Evolutionary conservation across 2,888 invertebrate genomes (phyloP), one percentile per base, ranked within the genome.

Genomic region (Hedya salicella): DNA sequence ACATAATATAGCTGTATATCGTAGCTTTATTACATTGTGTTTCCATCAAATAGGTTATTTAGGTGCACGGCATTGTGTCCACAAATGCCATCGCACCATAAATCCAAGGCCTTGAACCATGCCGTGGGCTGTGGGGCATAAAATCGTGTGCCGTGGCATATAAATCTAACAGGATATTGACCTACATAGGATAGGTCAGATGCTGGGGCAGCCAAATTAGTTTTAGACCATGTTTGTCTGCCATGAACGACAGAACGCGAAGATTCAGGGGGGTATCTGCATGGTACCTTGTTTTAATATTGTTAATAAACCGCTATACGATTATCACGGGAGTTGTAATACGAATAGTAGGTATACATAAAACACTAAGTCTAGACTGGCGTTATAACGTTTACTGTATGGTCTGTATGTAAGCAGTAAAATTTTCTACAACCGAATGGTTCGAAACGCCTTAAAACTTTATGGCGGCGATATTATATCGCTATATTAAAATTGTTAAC

Each of bases 11-110:
- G 30, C 19, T 57, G 46, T 57, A 57, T 9, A 57, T 1, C n/a
- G 54, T 42, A 50, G 32, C 59, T 30, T 61, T 46, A 66, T 66
- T 60, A 53, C 39, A 63, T 68, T 59, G 63, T 69, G 64, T 68
- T 68, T 63, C 69, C 70, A 68, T 70, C 68, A 68, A 76, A 75
- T 74, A 74, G 71, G 71, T 72, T 73, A 71, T 70, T 72, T 71
- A 70, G 74, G 72, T 73, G 71, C 73, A 67, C 66, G 69, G 62
- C 73, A 78, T 85, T 85, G 84, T 84, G 78, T 78, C 78, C 78
- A 79, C 85, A 89, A 89, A 90, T 88, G 91, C 78, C 89, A 81
- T 81, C 88, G 78, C 87, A 82, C 80, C 85, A 85, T 89, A 87
- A 89, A 87, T 82, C 83, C 79, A 75, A 78, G 73, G 74, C 81